Conservation (phyloP, 2,797 vertebrate species). For the Linurgus olivaceus region DNA sequence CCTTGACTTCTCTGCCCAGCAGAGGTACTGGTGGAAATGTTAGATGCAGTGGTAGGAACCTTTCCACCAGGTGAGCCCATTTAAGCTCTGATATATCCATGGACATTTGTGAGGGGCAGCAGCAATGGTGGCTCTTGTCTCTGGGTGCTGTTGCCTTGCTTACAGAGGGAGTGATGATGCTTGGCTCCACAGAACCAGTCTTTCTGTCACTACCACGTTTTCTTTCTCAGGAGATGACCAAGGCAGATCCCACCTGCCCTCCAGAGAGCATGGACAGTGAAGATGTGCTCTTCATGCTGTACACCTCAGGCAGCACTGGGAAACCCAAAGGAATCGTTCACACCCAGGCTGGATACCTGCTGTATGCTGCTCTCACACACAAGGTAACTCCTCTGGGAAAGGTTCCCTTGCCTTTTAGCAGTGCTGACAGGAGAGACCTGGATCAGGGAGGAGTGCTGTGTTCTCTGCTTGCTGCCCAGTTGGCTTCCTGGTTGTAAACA, state of each 20-base stretch:
- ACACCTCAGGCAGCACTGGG: constrained; percentile 95
- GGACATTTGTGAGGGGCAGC: neutral
- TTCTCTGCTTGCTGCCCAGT: neutral
- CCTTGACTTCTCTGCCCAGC: neutral
- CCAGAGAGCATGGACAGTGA: constrained; percentile 91
- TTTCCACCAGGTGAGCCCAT: neutral
- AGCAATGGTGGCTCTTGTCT: neutral
- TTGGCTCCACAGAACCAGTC: neutral
- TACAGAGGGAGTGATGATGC: neutral
- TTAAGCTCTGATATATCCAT: neutral
- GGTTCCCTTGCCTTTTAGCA: neutral
- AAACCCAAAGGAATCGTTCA: constrained; percentile 94
- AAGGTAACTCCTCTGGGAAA: constrained; percentile 76
- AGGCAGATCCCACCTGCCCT: constrained; percentile 79
- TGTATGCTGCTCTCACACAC: constrained; percentile 88
- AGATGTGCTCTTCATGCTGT: constrained; percentile 90
- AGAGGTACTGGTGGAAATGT: neutral
- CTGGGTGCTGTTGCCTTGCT: neutral
- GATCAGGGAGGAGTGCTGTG: neutral
- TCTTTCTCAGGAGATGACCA: constrained; percentile 83
- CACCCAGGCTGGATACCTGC: constrained; percentile 93
- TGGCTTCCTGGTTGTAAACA: neutral
- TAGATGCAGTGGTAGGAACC: neutral
- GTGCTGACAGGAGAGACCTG: neutral
- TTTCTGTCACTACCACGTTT: neutral